These are phyloP conservation scores for Microcebus ravelobensis DNA, from an alignment of 2,113 vertebrate genomes.

Conservation along the genomic window DNA sequence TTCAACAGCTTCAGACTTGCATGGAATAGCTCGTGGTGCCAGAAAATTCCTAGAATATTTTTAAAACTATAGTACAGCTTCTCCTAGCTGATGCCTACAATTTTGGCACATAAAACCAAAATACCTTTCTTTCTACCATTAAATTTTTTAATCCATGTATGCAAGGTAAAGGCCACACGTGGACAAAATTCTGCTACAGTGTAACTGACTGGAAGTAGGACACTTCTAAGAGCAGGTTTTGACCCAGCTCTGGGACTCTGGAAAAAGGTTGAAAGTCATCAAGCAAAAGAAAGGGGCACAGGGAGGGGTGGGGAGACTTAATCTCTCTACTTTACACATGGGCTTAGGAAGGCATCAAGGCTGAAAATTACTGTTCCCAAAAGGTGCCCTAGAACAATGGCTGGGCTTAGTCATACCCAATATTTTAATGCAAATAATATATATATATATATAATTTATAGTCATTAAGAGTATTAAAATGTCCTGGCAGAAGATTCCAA, in stretches of 20 bases:
- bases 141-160: not conserved
- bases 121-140: not conserved
- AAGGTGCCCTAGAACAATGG: not conserved
- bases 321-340: not conserved
- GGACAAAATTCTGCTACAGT: not conserved
- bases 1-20: not conserved
- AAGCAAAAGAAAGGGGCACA: not conserved
- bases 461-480: slow-evolving; percentile 36
- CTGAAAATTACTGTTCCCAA: slow-evolving; percentile 12
- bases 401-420: not conserved
- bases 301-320: not conserved
- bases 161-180: not conserved
- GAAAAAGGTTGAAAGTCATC: not conserved
- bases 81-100: not conserved
- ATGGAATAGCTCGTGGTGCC: not conserved
- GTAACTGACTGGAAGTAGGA: not conserved
- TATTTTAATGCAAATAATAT: slow-evolving; percentile 44
- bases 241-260: not conserved
- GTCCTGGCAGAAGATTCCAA: not conserved
- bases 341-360: not conserved
- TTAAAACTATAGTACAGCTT: not conserved
- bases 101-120: not conserved
- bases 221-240: not conserved
- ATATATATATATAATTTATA: not conserved
- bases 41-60: not conserved